These are phyloP conservation scores for Machaerirhynchus nigripectus DNA, from an alignment of 2,113 vertebrate genomes.

Conservation along the genomic window DNA sequence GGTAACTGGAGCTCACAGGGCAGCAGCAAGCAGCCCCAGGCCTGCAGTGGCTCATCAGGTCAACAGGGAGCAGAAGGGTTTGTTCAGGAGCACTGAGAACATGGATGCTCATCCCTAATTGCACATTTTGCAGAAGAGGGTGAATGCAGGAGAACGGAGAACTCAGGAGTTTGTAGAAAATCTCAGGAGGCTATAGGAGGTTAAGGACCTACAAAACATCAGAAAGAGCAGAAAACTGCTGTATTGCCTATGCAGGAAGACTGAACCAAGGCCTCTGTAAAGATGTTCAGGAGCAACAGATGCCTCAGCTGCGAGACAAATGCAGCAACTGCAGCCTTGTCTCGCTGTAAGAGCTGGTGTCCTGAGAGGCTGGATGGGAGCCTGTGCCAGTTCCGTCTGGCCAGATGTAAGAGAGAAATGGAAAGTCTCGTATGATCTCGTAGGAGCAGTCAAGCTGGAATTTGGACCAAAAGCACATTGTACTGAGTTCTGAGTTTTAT, in stretches of 20 bases:
- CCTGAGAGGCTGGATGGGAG: neutral
- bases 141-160: neutral
- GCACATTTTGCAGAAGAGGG: neutral
- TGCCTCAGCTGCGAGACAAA: neutral
- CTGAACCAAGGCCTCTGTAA: neutral
- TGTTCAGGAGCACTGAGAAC: neutral
- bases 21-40: neutral
- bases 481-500: slow-evolving; percentile 7
- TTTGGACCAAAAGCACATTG: neutral
- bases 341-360: neutral
- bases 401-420: neutral
- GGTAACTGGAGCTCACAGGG: accelerated
- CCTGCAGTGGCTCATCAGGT: neutral
- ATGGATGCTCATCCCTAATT: neutral
- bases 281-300: neutral
- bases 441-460: slow-evolving; percentile 21
- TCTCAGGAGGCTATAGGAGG: neutral
- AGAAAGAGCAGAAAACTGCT: neutral
- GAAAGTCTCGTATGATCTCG: neutral
- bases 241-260: neutral
- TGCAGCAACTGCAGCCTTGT: neutral
- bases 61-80: neutral
- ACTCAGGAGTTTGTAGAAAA: neutral
- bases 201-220: neutral
- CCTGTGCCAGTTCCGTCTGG: slow-evolving; percentile 2